phyloP scores from a whole-genome alignment of 92 coral and sea anemone genomes.

The Palythoa grandis region DNA sequence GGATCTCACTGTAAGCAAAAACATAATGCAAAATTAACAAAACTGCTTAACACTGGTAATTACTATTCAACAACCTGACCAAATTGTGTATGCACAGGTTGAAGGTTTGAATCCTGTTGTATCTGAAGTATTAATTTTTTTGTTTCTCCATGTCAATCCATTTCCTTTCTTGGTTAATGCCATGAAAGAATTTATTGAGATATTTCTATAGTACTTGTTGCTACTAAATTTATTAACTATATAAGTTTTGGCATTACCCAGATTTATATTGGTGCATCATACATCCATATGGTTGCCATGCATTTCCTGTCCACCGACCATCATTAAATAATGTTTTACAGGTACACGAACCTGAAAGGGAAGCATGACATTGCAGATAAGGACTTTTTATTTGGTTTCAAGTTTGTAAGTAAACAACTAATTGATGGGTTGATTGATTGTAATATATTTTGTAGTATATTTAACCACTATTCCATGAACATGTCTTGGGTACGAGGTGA shows the following conservation, averaged over 20 bases:
- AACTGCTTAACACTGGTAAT: neutral
- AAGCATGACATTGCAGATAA: neutral
- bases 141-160: too few relatives aligned
- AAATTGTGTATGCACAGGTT: too few relatives aligned
- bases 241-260: slow-evolving; percentile 53
- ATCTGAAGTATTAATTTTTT: too few relatives aligned
- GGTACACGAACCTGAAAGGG: slow-evolving; percentile 74
- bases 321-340: slow-evolving; percentile 74
- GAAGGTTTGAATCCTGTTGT: too few relatives aligned
- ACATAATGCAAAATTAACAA: neutral
- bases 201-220: neutral
- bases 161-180: too few relatives aligned
- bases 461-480: too few relatives aligned
- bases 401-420: neutral
- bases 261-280: slow-evolving; percentile 88
- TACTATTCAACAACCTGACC: neutral
- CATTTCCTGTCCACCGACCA: slow-evolving; percentile 84
- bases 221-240: neutral
- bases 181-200: too few relatives aligned
- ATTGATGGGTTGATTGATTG: too few relatives aligned
- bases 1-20: slow-evolving; percentile 68
- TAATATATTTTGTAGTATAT: too few relatives aligned
- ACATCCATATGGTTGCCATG: slow-evolving; percentile 98
- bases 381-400: neutral
- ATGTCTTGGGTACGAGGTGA: too few relatives aligned